Evolutionary conservation across 2,113 vertebrate genomes (phyloP), one percentile per base, ranked within the genome.

Genomic region (Ceuthmochares aereus): DNA sequence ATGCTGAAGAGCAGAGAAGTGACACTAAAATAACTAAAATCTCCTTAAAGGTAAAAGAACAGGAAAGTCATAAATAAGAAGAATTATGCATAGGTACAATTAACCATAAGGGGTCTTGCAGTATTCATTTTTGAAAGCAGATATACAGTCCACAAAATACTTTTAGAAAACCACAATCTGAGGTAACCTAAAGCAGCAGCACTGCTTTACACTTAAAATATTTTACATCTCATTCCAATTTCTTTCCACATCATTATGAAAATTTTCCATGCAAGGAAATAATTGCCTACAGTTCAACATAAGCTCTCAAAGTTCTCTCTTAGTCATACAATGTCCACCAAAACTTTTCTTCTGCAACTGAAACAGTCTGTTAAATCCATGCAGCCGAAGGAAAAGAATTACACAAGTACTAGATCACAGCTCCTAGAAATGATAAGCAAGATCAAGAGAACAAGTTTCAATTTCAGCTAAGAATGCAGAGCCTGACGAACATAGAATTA

Each of bases 81-180:
- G 2, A 32, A 10, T 68, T 54, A 49, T 1, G 9, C 25, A 10
- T 5, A 73, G 56, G 6, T 62, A 67, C 37, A 73, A 14, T 58
- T 47, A 83, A 83, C 11, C 8, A 54, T 7, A 26, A n/a, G n/a
- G n/a, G 9, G 17, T 22, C 17, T 14, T 49, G 8, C n/a, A 77
- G 26, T 4, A 13, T 16, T 66, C 6, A 25, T 18, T 74, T 87
- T 37, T 14, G 0, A 18, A 2, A 18, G 20, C 7, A 23, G 3
- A 76, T 75, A 19, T 34, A 8, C 27, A 87, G 36, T 19, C 4
- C 84, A 42, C 25, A 62, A 54, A 70, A 84, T 20, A 7, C 7
- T 42, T 96, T 45, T 25, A 60, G 20, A 18, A 84, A 42, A 27
- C 19, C 73, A 63, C 14, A 34, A 70, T 14, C 15, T 26, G 8